Evolutionary conservation across 2,888 invertebrate genomes (phyloP).

Genomic region (Sarcophaga rosellei): DNA sequence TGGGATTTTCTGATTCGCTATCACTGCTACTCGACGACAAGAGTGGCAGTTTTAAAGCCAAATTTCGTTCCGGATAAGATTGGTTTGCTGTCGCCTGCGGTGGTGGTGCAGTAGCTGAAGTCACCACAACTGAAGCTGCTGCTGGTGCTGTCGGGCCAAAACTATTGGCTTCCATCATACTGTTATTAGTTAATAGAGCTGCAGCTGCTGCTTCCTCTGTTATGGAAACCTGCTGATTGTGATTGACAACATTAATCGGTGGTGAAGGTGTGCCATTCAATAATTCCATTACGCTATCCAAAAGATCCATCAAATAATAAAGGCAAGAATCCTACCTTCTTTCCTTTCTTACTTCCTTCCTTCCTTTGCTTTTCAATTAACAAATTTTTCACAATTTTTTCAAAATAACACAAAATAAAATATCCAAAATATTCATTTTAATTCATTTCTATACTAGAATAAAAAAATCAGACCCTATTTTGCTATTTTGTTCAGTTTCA

Average conservation of each 20-base stretch:
- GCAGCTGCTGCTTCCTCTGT: background rate
- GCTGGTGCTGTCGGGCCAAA: slow-evolving; percentile 42
- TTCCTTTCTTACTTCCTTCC: no score
- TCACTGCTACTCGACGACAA: slow-evolving; percentile 76
- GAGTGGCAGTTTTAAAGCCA: slow-evolving; percentile 74
- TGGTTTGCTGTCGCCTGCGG: background rate
- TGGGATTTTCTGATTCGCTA: slow-evolving; percentile 71
- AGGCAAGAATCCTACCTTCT: background rate
- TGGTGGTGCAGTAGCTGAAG: background rate
- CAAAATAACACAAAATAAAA: slow-evolving; percentile 42
- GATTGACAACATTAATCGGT: slow-evolving; percentile 34
- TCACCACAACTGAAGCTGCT: background rate
- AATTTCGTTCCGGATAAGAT: slow-evolving; percentile 44
- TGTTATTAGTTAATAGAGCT: slow-evolving; percentile 24
- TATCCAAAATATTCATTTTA: slow-evolving; percentile 37
- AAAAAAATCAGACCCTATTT: slow-evolving; percentile 43
- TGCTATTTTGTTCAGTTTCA: slow-evolving; percentile 9
- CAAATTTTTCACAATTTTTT: slow-evolving; percentile 16
- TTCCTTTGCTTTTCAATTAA: background rate
- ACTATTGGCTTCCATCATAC: slow-evolving; percentile 53
- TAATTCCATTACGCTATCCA: slow-evolving; percentile 58
- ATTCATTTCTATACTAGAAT: slow-evolving; percentile 1
- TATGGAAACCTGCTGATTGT: background rate
- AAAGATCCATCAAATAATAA: slow-evolving; percentile 39
- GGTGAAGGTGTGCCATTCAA: slow-evolving; percentile 50